Conservation (phyloP, 1,140 invertebrate genomes). For the Tribolium madens region DNA sequence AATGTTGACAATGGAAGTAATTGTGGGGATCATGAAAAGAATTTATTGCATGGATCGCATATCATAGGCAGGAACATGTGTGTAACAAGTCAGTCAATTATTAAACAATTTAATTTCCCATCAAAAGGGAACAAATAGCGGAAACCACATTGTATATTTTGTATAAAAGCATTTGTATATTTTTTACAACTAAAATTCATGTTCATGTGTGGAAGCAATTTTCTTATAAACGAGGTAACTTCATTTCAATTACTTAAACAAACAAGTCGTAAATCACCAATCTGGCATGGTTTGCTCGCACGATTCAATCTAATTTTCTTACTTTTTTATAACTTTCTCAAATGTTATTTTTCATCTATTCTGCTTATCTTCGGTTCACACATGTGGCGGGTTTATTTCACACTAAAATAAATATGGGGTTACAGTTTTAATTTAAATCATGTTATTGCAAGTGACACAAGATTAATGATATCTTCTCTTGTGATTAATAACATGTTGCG, state of each 20-base stretch:
- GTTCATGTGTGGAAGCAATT: too few species aligned
- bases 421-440: background rate
- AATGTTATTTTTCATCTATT: too few species aligned
- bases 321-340: background rate
- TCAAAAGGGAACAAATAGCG: background rate
- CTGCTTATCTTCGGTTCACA: background rate
- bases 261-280: background rate
- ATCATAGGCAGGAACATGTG: slow-evolving; percentile 1
- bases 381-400: background rate
- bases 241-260: background rate
- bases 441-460: background rate
- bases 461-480: background rate
- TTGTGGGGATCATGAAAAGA: slow-evolving; percentile 14
- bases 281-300: background rate
- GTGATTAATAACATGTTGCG: background rate
- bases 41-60: slow-evolving; percentile 8
- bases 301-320: background rate
- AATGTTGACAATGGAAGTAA: slow-evolving; percentile 30
- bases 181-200: background rate
- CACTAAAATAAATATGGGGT: background rate
- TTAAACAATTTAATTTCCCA: background rate
- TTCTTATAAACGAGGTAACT: background rate
- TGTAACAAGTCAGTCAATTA: background rate
- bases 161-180: background rate
- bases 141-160: background rate